Percentiles rank a stretch among this genome's conserved stretches.
Evolutionary conservation across 2,888 invertebrate species (phyloP).

Genomic region (Platerodrilus igneus): DNA sequence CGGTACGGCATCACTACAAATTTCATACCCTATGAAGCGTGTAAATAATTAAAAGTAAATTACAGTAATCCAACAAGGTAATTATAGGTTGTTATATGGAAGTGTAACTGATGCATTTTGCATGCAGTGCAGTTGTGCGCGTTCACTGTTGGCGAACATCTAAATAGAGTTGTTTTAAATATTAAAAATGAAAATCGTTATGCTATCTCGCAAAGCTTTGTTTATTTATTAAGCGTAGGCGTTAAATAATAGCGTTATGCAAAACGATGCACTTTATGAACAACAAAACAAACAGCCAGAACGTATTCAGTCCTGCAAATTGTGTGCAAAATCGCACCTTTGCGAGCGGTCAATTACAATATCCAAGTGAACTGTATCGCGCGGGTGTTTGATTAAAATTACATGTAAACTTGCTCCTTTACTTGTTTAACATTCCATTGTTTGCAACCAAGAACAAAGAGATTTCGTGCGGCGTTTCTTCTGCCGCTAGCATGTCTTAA

Average conservation of each 20-base stretch:
- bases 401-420: conserved; percentile 47
- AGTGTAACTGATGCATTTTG: conserved; percentile 29
- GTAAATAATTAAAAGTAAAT: conserved; percentile 26
- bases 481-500: conserved; percentile 41
- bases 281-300: conserved; percentile 24
- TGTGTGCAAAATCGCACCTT: conserved; percentile 48
- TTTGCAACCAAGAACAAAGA: conserved; percentile 47
- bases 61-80: conserved; percentile 25
- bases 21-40: conserved; percentile 13
- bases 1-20: too few species aligned
- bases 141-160: too few species aligned
- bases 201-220: too few species aligned
- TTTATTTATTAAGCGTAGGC: too few species aligned
- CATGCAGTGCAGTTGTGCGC: too few species aligned
- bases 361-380: conserved; percentile 43
- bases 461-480: conserved; percentile 47
- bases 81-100: conserved; percentile 26
- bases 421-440: conserved; percentile 51
- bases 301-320: conserved; percentile 46
- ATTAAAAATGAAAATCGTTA: too few species aligned
- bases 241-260: conserved; percentile 39
- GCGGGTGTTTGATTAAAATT: conserved; percentile 48
- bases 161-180: too few species aligned
- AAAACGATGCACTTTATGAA: conserved; percentile 38
- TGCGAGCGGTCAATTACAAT: conserved; percentile 46